A percentile compares a stretch with the other conserved stretches of the same genome.
phyloP scores from a whole-genome alignment of 2,797 vertebrate genomes.

The Falco naumanni region DNA sequence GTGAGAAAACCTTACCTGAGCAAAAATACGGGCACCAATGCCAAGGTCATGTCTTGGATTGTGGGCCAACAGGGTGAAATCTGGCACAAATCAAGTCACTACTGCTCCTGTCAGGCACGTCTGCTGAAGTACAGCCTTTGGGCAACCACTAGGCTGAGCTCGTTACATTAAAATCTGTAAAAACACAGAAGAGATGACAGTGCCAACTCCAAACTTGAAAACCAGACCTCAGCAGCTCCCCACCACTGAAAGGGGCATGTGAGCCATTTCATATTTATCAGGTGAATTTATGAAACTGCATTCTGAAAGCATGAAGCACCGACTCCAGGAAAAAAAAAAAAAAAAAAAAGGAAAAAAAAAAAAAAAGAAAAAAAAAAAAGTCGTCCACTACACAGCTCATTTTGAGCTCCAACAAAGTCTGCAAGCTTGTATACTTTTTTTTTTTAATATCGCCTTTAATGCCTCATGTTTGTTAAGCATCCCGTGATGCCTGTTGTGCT shows the following conservation, averaged over 20 bases:
- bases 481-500: too few species aligned
- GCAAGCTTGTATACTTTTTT: neutral
- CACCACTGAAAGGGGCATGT: neutral
- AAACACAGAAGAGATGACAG: neutral
- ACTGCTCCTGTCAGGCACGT: accelerated
- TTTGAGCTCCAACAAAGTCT: neutral
- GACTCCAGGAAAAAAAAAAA: neutral
- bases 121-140: neutral
- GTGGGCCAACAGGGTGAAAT: neutral
- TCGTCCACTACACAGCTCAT: neutral
- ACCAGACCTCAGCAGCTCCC: neutral
- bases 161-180: neutral
- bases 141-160: neutral
- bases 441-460: neutral
- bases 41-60: neutral
- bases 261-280: neutral
- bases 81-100: neutral
- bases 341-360: neutral
- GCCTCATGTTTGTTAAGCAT: neutral
- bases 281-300: neutral
- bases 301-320: neutral
- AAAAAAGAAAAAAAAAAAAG: neutral
- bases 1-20: neutral
- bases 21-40: neutral
- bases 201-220: neutral